Evolutionary conservation across 2,888 invertebrate species (phyloP), one percentile per base, ranked within the genome.

Genomic region (Xiphydria camelus): DNA sequence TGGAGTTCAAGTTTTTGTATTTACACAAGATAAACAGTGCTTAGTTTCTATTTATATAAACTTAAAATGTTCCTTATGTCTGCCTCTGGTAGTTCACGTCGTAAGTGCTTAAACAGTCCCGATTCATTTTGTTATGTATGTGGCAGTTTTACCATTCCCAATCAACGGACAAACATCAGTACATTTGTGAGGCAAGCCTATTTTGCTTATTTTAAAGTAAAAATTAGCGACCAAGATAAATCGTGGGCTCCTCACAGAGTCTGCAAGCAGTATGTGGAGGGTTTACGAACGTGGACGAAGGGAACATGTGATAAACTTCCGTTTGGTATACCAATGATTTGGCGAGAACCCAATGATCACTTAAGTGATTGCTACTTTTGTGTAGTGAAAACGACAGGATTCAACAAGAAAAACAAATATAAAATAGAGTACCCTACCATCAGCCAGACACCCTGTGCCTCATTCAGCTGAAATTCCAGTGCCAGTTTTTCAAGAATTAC

Each of bases 301-400:
- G 52, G 49, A 38, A 51, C 40, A 47, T 34, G 43, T 32, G 39
- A 43, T 25, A 39, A 42, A 20, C 23, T 60, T 12, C 21, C 18
- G 43, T 60, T 60, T 45, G 55, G 49, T 22, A 38, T 41, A 31
- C 54, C 52, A 12, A 49, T 55, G 55, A 36, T 51, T 23, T 55
- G 47, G 42, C 35, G 53, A 45, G 54, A 67, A 47, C 46, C 39
- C 5, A 55, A 45, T 53, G 46, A 59, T 46, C 49, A 59, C 42
- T 18, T 14, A 12, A 38, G 44, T 41, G 51, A 51, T 39, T 53
- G 49, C 19, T 55, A 59, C 41, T 57, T 53, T 47, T 55, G 53
- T 45, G 26, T 19, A 22, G 31, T 41, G 22, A 45, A 51, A 33
- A 39, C 43, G 10, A 43, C 33, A 25, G 57, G 49, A 15, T 47